Base-by-base conservation (phyloP, 1,140 invertebrate species). In the Eriocheir sinensis region DNA sequence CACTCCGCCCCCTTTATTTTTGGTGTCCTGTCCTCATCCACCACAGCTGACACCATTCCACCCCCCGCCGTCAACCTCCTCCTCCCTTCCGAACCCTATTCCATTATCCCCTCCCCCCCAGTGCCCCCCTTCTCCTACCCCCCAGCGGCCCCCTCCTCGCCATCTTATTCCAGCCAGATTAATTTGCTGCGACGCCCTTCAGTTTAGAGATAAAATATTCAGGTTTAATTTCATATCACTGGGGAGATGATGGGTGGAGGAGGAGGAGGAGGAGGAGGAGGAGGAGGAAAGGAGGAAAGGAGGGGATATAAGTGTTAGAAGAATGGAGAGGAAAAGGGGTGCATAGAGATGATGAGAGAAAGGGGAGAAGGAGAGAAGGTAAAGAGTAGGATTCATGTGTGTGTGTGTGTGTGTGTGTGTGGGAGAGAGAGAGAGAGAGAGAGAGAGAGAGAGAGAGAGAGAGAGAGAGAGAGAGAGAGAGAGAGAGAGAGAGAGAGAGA, bases 121-220 rank as follows among this genome's bases (percentile, higher is more conserved):
- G 38, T 1, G 34, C 34, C 34, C 30, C n/a, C 83, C 3, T 32
- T 32, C 32, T 85, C 36, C 4, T 32, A 32, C 81, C 85, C 34
- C 85, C n/a, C 36, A 38, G 0, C 34, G 36, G 8, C 38, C 38
- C 36, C 91, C 90, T 38, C 30, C 90, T 41, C 92, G 60, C 92
- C 92, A 93, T 93, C 85, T 88, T 93, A 88, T 80, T 79, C 85
- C 41, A 36, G 48, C 85, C 15, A 89, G 85, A 93, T 93, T 93
- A 93, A 93, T 93, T 93, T 93, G 36, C 85, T 32, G 60, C 85
- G 92, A 89, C 92, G 85, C 92, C 85, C 92, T 89, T 93, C 83
- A 88, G 34, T 89, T 38, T 32, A 48, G 85, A 44, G 92, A 89
- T 93, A 93, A 93, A 89, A 93, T 89, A 93, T 93, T 88, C 92